phyloP scores from a whole-genome alignment of 2,888 invertebrate genomes.

The Eremobia ochroleuca region DNA sequence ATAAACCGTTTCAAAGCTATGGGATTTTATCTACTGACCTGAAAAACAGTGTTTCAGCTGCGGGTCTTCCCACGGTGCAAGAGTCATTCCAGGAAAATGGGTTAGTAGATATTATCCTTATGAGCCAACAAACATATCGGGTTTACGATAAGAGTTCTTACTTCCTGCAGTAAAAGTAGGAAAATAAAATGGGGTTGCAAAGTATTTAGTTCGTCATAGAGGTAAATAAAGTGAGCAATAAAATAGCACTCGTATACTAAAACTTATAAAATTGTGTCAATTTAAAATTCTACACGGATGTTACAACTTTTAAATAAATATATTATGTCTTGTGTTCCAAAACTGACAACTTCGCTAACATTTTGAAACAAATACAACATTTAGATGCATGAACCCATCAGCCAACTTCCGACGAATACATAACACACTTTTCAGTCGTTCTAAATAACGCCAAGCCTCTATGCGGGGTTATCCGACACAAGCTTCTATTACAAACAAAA shows the following conservation, averaged over 20 bases:
- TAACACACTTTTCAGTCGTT: constrained; percentile 51
- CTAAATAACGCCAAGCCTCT: constrained; percentile 51
- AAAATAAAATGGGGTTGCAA: constrained; percentile 26
- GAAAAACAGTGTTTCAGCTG: constrained; percentile 56
- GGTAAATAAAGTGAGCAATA: not conserved
- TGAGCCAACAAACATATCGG: constrained; percentile 59
- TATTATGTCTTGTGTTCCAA: constrained; percentile 4
- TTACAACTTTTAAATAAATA: constrained; percentile 1
- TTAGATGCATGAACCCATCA: constrained; percentile 43
- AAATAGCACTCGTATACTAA: not conserved
- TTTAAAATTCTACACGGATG: not conserved
- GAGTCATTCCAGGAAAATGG: constrained; percentile 61
- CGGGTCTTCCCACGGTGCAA: constrained; percentile 55
- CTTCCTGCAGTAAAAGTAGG: constrained; percentile 2
- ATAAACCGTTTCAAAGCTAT: not conserved
- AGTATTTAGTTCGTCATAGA: constrained; percentile 1
- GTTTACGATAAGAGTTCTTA: constrained; percentile 50
- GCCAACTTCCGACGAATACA: constrained; percentile 36
- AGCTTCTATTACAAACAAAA: constrained; percentile 51
- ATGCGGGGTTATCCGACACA: constrained; percentile 39
- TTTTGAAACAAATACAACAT: constrained; percentile 29
- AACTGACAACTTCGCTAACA: not conserved
- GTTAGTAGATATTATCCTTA: constrained; percentile 60
- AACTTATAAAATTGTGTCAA: not conserved
- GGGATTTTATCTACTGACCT: constrained; percentile 21